Base-by-base conservation (phyloP, 2,113 vertebrate genomes). In the Seriola aureovittata region DNA sequence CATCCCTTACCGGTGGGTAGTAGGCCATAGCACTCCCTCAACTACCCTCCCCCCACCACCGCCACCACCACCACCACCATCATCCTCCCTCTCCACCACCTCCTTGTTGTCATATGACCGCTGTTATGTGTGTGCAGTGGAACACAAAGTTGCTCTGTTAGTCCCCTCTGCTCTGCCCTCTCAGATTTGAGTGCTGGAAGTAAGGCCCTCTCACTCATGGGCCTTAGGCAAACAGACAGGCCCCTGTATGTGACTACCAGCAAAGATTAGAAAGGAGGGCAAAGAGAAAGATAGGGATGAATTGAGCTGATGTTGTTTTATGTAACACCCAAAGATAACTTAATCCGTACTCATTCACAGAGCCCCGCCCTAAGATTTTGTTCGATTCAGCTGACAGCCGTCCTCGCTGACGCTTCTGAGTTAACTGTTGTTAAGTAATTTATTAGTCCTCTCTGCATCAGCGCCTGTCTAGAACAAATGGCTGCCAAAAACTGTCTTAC, bases 131-230 rank as follows among this genome's bases (percentile, higher is more conserved):
- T 92, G 85, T 80, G 88, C 85, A 86, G 71, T 71, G 64, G 85
- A 93, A 94, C 77, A 95, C 93, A 96, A 94, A 94, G 93, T 93
- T 90, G 84, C 92, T 94, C 94, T 95, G 94, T 95, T 94, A 80
- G 90, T 90, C 78, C 84, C 86, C 74, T 80, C 85, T 87, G 81
- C 88, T 90, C 80, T 93, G 86, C 85, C 86, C 89, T 88, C 89
- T 93, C 84, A 80, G 48, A 91, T 90, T 72, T 88, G 88, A 94
- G 88, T 87, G 89, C 81, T 85, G 68, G 66, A 84, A 87, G 82
- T 81, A 91, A 88, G 85, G 85, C 77, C 79, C 82, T 86, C 85
- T 89, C 73, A 80, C 88, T 86, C 34, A 40, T 34, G 25, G 42
- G 77, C 80, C 78, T 85, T 65, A 13, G 57, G 74, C 55, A 86